These are phyloP conservation scores for Theonella swinhoei DNA, from an alignment of 37 sponge, comb jelly and placozoan species.

Conservation along the genomic window DNA sequence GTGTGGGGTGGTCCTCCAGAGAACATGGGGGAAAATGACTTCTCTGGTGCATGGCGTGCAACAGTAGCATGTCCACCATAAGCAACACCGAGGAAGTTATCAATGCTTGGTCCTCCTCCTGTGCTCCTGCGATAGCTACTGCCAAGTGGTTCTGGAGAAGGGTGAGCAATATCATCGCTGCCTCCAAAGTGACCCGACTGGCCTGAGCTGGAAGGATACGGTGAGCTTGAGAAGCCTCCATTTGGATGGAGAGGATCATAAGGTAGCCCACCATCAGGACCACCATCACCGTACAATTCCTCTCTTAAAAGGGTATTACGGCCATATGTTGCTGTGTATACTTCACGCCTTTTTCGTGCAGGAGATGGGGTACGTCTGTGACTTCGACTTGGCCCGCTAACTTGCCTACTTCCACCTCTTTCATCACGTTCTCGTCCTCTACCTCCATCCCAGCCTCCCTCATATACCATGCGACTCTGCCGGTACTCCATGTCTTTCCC, in stretches of 20 bases:
- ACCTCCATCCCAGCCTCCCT: background rate
- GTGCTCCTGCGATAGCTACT: background rate
- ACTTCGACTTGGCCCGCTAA: background rate
- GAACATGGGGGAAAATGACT: background rate
- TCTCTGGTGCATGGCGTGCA: background rate
- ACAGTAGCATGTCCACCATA: background rate
- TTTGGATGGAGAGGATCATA: background rate
- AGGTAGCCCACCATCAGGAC: background rate
- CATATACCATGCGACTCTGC: background rate
- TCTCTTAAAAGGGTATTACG: background rate
- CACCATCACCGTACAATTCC: background rate
- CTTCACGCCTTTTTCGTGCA: background rate
- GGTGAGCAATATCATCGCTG: background rate
- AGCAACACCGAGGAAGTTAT: background rate
- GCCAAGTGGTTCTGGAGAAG: background rate
- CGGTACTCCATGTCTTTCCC: background rate
- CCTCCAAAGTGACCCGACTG: background rate
- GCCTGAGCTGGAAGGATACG: background rate
- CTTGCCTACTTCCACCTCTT: background rate
- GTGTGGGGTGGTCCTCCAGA: background rate
- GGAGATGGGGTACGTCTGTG: slow-evolving; percentile 25
- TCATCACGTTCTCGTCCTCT: background rate
- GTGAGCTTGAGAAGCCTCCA: background rate
- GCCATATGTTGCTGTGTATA: slow-evolving; percentile 2
- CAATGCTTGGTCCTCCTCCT: background rate